Evolutionary conservation across 1,140 invertebrate genomes (phyloP).

Genomic region (Potamilus streckersoni): DNA sequence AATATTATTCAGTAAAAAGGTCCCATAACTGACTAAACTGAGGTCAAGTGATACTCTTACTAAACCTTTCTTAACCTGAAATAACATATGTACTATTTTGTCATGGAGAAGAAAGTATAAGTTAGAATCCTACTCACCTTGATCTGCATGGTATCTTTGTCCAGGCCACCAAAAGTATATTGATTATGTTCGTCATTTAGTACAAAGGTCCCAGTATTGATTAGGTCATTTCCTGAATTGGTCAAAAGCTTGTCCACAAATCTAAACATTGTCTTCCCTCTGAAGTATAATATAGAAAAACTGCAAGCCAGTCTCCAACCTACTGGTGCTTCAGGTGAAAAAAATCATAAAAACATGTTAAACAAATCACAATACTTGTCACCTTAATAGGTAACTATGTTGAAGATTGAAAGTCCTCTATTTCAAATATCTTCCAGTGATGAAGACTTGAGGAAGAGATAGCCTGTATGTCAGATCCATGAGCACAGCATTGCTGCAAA

Average conservation of each 20-base stretch:
- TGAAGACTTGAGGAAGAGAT: too few species aligned
- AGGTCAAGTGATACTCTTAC: not conserved
- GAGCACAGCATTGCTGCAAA: too few species aligned
- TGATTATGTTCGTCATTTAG: constrained; percentile 68
- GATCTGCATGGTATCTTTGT: constrained; percentile 75
- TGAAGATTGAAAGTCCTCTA: too few species aligned
- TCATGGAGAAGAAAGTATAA: not conserved
- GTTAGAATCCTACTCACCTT: constrained; percentile 60
- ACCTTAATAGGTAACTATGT: too few species aligned
- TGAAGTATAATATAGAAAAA: too few species aligned
- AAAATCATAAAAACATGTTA: too few species aligned
- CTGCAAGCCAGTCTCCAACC: too few species aligned
- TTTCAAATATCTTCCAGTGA: too few species aligned
- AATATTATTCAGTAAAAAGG: not conserved
- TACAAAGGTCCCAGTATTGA: constrained; percentile 62
- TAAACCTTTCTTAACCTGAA: not conserved
- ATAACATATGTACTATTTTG: not conserved
- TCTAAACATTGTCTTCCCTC: constrained; percentile 5
- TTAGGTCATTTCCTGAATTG: constrained; percentile 50
- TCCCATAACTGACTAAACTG: not conserved
- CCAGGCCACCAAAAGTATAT: constrained; percentile 46
- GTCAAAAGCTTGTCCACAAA: constrained; percentile 59
- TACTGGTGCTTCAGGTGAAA: too few species aligned
- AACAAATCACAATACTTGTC: too few species aligned
- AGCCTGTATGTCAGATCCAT: too few species aligned